Conservation (phyloP, 2,113 vertebrate genomes). For the Hemichromis elongatus region DNA sequence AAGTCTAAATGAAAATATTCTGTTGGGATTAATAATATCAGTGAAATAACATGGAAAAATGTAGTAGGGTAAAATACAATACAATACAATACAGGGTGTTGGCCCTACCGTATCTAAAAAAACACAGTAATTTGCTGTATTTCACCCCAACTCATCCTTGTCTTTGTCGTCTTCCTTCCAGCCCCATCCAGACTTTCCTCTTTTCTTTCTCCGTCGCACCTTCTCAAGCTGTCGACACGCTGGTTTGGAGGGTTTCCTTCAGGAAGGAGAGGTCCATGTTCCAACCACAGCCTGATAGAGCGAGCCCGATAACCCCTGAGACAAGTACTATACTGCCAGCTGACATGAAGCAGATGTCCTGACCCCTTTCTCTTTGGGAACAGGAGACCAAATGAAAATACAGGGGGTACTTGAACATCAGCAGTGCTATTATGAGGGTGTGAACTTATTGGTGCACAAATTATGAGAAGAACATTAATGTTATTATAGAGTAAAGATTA, state of each 20-base stretch:
- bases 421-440: not conserved
- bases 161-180: constrained; percentile 18
- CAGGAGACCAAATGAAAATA: constrained; percentile 35
- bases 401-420: not conserved
- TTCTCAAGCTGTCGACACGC: constrained; percentile 60
- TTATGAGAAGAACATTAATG: not conserved
- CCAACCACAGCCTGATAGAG: constrained; percentile 57
- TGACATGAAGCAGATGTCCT: constrained; percentile 74
- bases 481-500: not conserved
- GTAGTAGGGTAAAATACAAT: not conserved
- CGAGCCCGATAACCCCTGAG: constrained; percentile 64
- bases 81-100: constrained; percentile 14
- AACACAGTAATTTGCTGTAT: constrained; percentile 54
- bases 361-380: constrained; percentile 60
- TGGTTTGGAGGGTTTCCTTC: constrained; percentile 51
- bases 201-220: not conserved
- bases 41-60: not conserved
- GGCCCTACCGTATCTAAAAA: constrained; percentile 57
- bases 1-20: not conserved
- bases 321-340: constrained; percentile 49
- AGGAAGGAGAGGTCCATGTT: constrained; percentile 65
- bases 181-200: constrained; percentile 15
- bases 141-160: constrained; percentile 3
- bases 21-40: not conserved
- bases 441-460: not conserved